These are phyloP conservation scores for Melikaiella ostensackeni DNA, from an alignment of 2,888 invertebrate species.

Conservation along the genomic window DNA sequence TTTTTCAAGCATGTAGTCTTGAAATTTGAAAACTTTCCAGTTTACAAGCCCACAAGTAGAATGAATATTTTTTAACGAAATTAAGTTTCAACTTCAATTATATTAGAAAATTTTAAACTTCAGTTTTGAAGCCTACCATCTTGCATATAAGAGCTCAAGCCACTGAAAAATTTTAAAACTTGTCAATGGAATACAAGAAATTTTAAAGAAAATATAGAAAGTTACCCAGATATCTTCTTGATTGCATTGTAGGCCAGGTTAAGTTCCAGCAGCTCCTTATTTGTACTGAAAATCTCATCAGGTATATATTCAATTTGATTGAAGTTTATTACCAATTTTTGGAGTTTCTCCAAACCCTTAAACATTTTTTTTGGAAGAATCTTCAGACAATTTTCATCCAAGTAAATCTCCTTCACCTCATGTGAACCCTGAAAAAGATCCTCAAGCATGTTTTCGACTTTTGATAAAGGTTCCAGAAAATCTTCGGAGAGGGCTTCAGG, in stretches of 20 bases:
- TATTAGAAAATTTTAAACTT: no score
- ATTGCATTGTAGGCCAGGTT: slow-evolving; percentile 84
- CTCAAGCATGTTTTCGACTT: slow-evolving; percentile 78
- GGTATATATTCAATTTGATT: slow-evolving; percentile 82
- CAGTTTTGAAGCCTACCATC: no score
- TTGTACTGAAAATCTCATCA: slow-evolving; percentile 80
- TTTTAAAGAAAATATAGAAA: slow-evolving; percentile 48
- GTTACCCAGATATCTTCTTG: slow-evolving; percentile 80
- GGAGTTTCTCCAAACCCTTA: slow-evolving; percentile 81
- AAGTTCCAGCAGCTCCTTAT: slow-evolving; percentile 21
- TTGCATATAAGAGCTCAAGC: no score
- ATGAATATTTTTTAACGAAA: no score
- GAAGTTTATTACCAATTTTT: slow-evolving; percentile 82
- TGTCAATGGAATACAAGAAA: no score
- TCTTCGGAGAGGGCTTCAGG: slow-evolving; percentile 81
- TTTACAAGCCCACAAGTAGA: no score
- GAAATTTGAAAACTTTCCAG: no score
- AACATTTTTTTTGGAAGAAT: slow-evolving; percentile 82
- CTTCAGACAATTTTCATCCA: slow-evolving; percentile 79
- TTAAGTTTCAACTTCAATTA: no score
- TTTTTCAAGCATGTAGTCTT: no score
- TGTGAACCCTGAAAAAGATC: slow-evolving; percentile 82
- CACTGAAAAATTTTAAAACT: no score
- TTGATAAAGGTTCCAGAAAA: slow-evolving; percentile 77
- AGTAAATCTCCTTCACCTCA: slow-evolving; percentile 80